Percentiles rank a stretch among this genome's conserved stretches.
phyloP scores from a whole-genome alignment of 1,140 invertebrate genomes.

The Copidosoma floridanum region DNA sequence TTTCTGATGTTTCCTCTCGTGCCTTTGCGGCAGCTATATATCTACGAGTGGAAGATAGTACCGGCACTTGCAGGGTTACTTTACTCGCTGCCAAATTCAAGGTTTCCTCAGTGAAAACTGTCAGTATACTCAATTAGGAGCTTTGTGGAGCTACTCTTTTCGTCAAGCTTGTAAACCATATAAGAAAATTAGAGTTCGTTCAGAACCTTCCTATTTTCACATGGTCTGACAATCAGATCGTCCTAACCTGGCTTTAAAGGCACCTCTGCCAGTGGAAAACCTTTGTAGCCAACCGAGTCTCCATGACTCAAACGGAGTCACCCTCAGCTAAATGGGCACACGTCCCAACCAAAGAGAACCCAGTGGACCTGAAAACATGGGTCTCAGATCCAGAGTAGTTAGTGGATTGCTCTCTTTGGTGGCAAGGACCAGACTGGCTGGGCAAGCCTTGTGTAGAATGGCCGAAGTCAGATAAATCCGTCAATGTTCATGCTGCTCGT shows the following conservation, averaged over 20 bases:
- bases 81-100: background rate
- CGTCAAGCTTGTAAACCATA: background rate
- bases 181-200: background rate
- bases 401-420: background rate
- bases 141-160: background rate
- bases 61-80: background rate
- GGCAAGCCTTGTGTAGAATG: background rate
- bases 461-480: background rate
- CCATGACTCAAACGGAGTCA: background rate
- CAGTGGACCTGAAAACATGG: background rate
- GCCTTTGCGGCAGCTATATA: too few relatives aligned
- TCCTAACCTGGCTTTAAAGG: too few relatives aligned
- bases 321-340: background rate
- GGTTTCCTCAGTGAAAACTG: background rate
- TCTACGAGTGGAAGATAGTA: background rate
- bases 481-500: too few relatives aligned
- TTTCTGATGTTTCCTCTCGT: background rate
- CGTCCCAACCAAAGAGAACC: background rate
- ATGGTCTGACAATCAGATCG: background rate
- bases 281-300: too few relatives aligned
- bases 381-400: background rate
- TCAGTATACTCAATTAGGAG: too few relatives aligned
- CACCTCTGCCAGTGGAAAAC: too few relatives aligned
- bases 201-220: background rate
- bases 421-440: background rate